A percentile compares a stretch with the other conserved stretches of the same genome.
Conservation (phyloP, 1,140 invertebrate genomes). For the Drosophila oshimai region DNA sequence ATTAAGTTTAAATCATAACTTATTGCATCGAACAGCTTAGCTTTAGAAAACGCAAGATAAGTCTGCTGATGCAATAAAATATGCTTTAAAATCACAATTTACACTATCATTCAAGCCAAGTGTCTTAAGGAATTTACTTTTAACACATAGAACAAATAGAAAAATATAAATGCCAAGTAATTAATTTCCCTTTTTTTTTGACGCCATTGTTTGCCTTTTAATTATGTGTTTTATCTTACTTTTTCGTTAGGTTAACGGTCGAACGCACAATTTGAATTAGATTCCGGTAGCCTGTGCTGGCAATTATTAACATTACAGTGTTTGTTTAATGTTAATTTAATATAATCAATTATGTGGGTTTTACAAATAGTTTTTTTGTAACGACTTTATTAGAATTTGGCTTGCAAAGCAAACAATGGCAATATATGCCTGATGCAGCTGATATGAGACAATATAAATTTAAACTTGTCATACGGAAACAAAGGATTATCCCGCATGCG, state of each 20-base stretch:
- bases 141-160: neutral
- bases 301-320: constrained; percentile 52
- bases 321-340: constrained; percentile 71
- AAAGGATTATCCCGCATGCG: constrained; percentile 3
- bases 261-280: constrained; percentile 43
- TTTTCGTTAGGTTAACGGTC: constrained; percentile 55
- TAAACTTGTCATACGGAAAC: neutral
- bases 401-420: constrained; percentile 28
- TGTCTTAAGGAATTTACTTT: constrained; percentile 13
- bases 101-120: no score
- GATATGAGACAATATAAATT: constrained; percentile 15
- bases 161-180: constrained; percentile 4
- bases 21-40: constrained; percentile 5
- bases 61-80: constrained; percentile 25
- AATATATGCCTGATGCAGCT: constrained; percentile 43
- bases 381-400: neutral
- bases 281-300: constrained; percentile 4
- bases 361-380: neutral
- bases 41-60: neutral
- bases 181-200: neutral
- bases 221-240: constrained; percentile 67
- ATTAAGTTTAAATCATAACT: neutral
- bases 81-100: neutral
- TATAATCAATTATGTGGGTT: constrained; percentile 60
- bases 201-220: constrained; percentile 50